These are phyloP conservation scores for Machimus rusticus DNA, from an alignment of 2,888 invertebrate species.

Conservation along the genomic window DNA sequence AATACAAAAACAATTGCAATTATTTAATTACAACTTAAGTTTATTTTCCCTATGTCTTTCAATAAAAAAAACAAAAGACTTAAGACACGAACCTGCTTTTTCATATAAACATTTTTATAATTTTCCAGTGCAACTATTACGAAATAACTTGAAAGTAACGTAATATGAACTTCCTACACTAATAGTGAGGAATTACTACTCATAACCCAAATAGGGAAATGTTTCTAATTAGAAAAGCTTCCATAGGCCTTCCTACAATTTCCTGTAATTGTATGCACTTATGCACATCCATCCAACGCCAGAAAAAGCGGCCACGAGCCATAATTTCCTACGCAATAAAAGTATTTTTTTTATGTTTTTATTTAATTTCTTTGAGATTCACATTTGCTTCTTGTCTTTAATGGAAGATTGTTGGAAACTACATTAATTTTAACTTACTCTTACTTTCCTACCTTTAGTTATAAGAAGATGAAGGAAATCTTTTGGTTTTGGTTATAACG, in stretches of 20 bases:
- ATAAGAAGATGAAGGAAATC: neutral
- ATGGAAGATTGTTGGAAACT: neutral
- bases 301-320: neutral
- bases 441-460: neutral
- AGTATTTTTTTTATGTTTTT: neutral
- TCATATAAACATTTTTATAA: neutral
- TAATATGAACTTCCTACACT: neutral
- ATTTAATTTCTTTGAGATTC: neutral
- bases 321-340: neutral
- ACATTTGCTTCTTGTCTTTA: neutral
- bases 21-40: too few relatives aligned
- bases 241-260: neutral
- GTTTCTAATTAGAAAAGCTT: neutral
- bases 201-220: neutral
- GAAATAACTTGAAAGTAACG: neutral
- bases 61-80: slow-evolving; percentile 40
- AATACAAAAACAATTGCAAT: too few relatives aligned
- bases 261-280: neutral
- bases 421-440: neutral
- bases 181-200: neutral
- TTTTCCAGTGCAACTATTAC: neutral
- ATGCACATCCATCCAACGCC: neutral
- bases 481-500: neutral
- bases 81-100: slow-evolving; percentile 37
- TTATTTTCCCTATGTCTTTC: neutral